Conservation (phyloP, 2,113 vertebrate species). For the Calonectris borealis region DNA sequence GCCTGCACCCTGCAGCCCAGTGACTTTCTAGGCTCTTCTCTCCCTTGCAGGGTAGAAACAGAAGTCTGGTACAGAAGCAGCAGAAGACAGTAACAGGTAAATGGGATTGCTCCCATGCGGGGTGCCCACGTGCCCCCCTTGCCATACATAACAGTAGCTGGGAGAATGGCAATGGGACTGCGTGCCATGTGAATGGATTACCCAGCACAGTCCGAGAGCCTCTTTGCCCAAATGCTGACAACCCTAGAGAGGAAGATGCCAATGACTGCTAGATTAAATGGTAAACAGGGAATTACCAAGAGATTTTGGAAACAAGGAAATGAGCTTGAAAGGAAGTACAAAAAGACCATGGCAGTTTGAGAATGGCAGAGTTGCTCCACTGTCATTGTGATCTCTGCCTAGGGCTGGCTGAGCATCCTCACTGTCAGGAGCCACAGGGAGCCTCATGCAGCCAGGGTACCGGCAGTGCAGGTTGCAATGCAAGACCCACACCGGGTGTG, state of each 20-base stretch:
- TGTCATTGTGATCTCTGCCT: neutral
- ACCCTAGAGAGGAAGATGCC: neutral
- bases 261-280: neutral
- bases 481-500: fast-evolving
- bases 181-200: neutral
- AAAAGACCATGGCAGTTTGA: neutral
- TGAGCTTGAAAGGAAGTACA: neutral
- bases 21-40: neutral
- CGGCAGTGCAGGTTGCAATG: fast-evolving
- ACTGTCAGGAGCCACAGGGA: fast-evolving
- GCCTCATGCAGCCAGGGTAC: fast-evolving
- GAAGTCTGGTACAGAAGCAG: neutral
- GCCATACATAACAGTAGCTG: neutral
- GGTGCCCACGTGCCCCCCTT: too few species aligned
- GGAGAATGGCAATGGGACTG: neutral
- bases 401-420: neutral
- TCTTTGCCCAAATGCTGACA: fast-evolving
- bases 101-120: fast-evolving
- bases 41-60: neutral
- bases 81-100: neutral
- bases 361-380: fast-evolving
- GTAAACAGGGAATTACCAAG: neutral
- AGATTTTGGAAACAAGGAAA: neutral
- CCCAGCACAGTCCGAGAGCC: fast-evolving
- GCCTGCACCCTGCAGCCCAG: neutral